Conservation (phyloP, 2,888 invertebrate genomes). For the Tribolium freemani region DNA sequence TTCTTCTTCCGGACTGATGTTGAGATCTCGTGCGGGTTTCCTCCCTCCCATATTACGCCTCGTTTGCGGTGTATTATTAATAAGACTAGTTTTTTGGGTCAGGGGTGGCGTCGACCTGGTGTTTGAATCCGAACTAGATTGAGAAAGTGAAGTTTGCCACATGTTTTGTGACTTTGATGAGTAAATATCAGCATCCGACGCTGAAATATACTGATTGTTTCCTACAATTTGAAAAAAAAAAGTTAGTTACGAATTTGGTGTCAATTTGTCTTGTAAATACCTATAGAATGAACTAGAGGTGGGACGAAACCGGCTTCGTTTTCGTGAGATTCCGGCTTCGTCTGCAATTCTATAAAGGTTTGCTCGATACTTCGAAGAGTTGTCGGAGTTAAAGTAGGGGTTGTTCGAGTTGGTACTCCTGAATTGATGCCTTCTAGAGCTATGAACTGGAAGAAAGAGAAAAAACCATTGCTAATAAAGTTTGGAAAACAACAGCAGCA, state of each 20-base stretch:
- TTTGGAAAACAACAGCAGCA: constrained; percentile 39
- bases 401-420: constrained; percentile 93
- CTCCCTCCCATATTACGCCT: constrained; percentile 89
- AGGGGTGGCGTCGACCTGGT: constrained; percentile 62
- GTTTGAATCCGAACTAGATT: constrained; percentile 65
- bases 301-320: constrained; percentile 96
- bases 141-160: constrained; percentile 66
- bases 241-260: background rate
- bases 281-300: constrained; percentile 74
- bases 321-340: constrained; percentile 79
- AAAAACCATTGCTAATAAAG: constrained; percentile 26
- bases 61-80: constrained; percentile 60
- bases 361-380: constrained; percentile 94
- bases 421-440: constrained; percentile 88
- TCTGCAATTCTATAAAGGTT: constrained; percentile 89
- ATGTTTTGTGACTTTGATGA: constrained; percentile 60
- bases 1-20: constrained; percentile 92
- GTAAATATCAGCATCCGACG: constrained; percentile 64
- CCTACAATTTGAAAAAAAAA: constrained; percentile 56
- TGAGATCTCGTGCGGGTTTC: constrained; percentile 81
- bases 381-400: constrained; percentile 94
- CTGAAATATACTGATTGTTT: constrained; percentile 67
- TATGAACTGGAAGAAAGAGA: constrained; percentile 78
- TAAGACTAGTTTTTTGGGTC: constrained; percentile 52
- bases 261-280: constrained; percentile 52